Conservation (phyloP, 2,797 vertebrate species). For the Melanotaenia trifasciata region DNA sequence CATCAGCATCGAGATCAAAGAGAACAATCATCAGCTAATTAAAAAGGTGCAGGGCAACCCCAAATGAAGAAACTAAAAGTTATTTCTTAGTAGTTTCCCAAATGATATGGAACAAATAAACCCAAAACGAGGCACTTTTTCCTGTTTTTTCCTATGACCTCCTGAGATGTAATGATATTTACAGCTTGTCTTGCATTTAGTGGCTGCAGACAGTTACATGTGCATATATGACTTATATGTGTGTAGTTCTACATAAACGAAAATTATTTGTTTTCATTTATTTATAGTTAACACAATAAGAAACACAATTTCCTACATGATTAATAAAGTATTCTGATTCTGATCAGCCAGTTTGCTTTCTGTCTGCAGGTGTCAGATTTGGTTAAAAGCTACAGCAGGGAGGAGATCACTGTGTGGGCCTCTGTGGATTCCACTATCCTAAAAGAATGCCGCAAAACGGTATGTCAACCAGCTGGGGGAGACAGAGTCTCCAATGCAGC, state of each 20-base stretch:
- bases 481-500: conserved; percentile 22
- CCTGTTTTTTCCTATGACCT: too few species aligned
- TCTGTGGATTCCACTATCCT: conserved; percentile 76
- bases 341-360: neutral
- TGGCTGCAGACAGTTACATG: too few species aligned
- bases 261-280: too few species aligned
- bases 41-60: conserved; percentile 75
- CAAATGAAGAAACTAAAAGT: neutral
- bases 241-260: too few species aligned
- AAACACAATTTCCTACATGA: too few species aligned
- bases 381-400: conserved; percentile 80
- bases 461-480: conserved; percentile 64
- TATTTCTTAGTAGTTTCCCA: neutral
- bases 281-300: too few species aligned
- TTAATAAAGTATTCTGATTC: too few species aligned
- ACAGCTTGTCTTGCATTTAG: too few species aligned
- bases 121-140: neutral
- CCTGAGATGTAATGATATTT: too few species aligned
- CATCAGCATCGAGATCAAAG: conserved; percentile 88
- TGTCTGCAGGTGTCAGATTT: conserved; percentile 82
- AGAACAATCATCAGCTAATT: conserved; percentile 81
- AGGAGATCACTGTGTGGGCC: conserved; percentile 87
- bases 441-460: conserved; percentile 81
- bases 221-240: too few species aligned
- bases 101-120: neutral